Base-by-base conservation (phyloP, 1,140 invertebrate genomes). In the Drosophila sucinea region DNA sequence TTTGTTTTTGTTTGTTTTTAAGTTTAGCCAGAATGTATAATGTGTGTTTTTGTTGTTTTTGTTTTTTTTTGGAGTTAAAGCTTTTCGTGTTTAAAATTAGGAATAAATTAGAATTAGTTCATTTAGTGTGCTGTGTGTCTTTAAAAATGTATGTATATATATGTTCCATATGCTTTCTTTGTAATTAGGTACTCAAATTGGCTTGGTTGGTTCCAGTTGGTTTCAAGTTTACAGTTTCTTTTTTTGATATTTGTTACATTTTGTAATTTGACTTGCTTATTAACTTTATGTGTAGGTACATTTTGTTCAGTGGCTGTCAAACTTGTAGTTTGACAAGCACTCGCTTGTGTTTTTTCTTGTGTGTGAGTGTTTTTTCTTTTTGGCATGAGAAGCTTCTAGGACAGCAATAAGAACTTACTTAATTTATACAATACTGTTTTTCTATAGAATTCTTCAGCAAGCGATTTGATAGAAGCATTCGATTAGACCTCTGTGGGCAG, bases 301-400 rank as follows among this genome's bases (percentile, higher is more conserved):
- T 77, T 38, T 73, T 62, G 47, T 66, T 77, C 25, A 54, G 38
- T 77, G 58, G 60, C 41, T 67, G 40, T 74, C 67, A 80, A 80
- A 81, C 73, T 75, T 56, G 33, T 38, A 72, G 74, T 56, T 67
- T 58, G 70, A 73, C 40, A 60, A 62, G 25, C 56, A 61, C 44
- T 54, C 8, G 27, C 41, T 66, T 27, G 27, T 25, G 38, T 17
- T 38, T 58, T 73, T 47, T 32, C 23, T 40, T 65, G 17, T 41
- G 27, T 54, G 7, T 67, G 58, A 40, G 62, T 57, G 32, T 32
- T 25, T 35, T 57, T 79, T 40, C n/a, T 85, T 70, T 87, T 86
- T 86, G 83, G 83, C 84, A 86, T 87, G 83, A 83, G 84, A 87
- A 86, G 84, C 83, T 86, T 86, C 83, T 86, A 82, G 76, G 84